Conservation (phyloP, 2,113 vertebrate species). For the Chamaea fasciata region DNA sequence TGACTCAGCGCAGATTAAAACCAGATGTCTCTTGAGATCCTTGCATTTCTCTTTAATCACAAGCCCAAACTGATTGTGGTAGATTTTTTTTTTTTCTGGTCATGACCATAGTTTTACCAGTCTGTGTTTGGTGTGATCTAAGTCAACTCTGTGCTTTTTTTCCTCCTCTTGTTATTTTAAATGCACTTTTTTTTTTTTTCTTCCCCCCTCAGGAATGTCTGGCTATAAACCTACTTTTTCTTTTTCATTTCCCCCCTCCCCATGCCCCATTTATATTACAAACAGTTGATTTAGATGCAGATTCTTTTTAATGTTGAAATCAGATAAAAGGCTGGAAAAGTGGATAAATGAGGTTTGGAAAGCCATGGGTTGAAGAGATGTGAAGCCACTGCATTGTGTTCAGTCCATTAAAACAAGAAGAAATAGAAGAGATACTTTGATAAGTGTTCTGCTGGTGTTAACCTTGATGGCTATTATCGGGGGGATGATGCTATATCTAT, state of each 20-base stretch:
- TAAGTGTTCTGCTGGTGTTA: conserved; percentile 93
- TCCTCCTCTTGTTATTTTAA: not conserved
- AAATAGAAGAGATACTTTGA: conserved; percentile 86
- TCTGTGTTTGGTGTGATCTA: not conserved
- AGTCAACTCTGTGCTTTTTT: not conserved
- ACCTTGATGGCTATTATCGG: conserved; percentile 89
- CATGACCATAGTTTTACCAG: not conserved
- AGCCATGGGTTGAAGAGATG: conserved; percentile 69
- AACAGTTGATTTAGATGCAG: conserved; percentile 55
- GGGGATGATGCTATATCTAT: conserved; percentile 79
- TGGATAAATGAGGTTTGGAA: conserved; percentile 54
- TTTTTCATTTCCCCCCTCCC: not conserved
- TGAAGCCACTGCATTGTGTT: conserved; percentile 78
- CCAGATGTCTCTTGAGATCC: conserved; percentile 26
- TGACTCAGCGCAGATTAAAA: conserved; percentile 28
- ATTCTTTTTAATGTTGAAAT: conserved; percentile 57
- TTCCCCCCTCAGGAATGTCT: not conserved
- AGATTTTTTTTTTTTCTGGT: conserved; percentile 12
- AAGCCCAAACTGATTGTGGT: conserved; percentile 8
- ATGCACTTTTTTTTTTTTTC: not conserved
- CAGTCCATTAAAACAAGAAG: conserved; percentile 87
- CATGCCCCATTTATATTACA: not conserved
- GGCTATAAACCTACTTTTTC: not conserved
- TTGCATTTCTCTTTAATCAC: conserved; percentile 8
- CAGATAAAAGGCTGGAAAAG: conserved; percentile 60